phyloP scores from a whole-genome alignment of 2,113 vertebrate genomes.

The Trinectes maculatus region DNA sequence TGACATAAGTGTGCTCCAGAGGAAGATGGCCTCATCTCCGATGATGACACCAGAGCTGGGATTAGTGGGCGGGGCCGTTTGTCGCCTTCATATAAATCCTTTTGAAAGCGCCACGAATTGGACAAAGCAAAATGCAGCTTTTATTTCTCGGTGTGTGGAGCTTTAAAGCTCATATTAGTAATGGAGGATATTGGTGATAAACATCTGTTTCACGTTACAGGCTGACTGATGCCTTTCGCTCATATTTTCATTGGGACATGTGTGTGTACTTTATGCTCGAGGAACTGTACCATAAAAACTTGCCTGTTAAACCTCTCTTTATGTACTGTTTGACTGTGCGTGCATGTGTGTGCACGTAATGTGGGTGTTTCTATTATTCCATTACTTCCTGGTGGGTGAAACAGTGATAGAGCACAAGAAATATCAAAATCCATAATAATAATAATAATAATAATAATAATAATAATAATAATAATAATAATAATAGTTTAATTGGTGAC shows the following conservation, averaged over 20 bases:
- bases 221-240: constrained; percentile 60
- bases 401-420: constrained; percentile 14
- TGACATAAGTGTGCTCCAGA: constrained; percentile 10
- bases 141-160: constrained; percentile 57
- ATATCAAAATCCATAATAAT: constrained; percentile 19
- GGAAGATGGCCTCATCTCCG: constrained; percentile 13
- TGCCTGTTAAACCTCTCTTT: constrained; percentile 55
- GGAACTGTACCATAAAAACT: constrained; percentile 63
- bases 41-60: constrained; percentile 29
- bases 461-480: no score
- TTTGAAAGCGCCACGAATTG: constrained; percentile 58
- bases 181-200: constrained; percentile 56
- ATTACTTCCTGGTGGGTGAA: constrained; percentile 27
- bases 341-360: constrained; percentile 11
- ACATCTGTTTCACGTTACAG: constrained; percentile 63
- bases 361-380: constrained; percentile 32
- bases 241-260: constrained; percentile 67
- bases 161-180: constrained; percentile 66
- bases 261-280: constrained; percentile 58
- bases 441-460: no score
- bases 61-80: constrained; percentile 9
- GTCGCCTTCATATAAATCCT: constrained; percentile 64
- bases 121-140: constrained; percentile 68
- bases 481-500: constrained; percentile 27
- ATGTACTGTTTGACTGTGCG: constrained; percentile 29